Evolutionary conservation across 2,797 vertebrate genomes (phyloP).

Genomic region (Pampus argenteus): DNA sequence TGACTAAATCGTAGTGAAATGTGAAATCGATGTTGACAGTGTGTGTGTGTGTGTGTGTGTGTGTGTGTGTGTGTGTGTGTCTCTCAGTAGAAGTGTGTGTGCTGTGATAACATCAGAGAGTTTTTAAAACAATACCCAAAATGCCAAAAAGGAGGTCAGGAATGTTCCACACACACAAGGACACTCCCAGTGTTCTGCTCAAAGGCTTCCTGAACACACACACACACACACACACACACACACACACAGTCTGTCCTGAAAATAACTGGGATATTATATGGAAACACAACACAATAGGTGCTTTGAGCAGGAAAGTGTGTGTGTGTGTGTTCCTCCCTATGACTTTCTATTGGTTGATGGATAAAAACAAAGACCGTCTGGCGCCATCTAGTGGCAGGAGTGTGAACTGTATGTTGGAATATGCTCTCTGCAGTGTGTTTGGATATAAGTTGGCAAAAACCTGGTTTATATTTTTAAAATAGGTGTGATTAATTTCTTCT

Average conservation of each 20-base stretch:
- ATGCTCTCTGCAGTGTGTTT: too few relatives aligned
- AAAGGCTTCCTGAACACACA: constrained; percentile 73
- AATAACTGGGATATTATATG: constrained; percentile 72
- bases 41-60: constrained; percentile 9
- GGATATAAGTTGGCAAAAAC: too few relatives aligned
- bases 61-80: constrained; percentile 18
- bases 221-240: constrained; percentile 47
- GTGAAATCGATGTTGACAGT: too few relatives aligned
- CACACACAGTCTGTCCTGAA: constrained; percentile 58
- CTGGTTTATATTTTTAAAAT: too few relatives aligned
- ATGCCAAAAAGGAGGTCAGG: constrained; percentile 66
- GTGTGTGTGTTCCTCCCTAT: constrained; percentile 3
- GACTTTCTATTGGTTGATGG: constrained; percentile 16
- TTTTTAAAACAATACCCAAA: constrained; percentile 70
- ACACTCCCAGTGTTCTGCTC: constrained; percentile 62
- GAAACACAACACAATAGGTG: constrained; percentile 70
- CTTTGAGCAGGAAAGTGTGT: constrained; percentile 34
- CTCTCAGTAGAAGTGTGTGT: not conserved
- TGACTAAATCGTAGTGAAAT: too few relatives aligned
- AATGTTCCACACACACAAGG: constrained; percentile 76
- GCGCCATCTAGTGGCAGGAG: too few relatives aligned
- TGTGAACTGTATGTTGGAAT: too few relatives aligned
- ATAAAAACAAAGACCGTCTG: too few relatives aligned
- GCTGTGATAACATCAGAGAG: constrained; percentile 65
- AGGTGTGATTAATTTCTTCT: too few relatives aligned